phyloP scores from a whole-genome alignment of 2,888 invertebrate species.

The Drosophila affinis region DNA sequence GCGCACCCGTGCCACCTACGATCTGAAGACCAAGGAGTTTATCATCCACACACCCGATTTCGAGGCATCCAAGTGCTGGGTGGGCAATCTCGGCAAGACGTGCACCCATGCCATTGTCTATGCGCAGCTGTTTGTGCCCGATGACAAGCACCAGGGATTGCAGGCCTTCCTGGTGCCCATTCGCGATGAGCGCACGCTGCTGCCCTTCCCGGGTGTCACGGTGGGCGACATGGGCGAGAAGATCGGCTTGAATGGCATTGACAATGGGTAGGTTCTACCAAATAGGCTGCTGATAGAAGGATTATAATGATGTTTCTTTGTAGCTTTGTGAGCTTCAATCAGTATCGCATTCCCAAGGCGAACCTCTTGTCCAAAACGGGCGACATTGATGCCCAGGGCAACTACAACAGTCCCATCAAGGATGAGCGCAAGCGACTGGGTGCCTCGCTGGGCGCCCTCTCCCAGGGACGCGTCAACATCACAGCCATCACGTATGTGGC shows the following conservation, averaged over 20 bases:
- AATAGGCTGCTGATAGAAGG: too few species aligned
- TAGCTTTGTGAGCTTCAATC: slow-evolving; percentile 90
- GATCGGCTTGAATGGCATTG: slow-evolving; percentile 94
- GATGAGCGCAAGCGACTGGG: slow-evolving; percentile 94
- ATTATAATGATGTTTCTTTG: background rate
- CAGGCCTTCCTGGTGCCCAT: slow-evolving; percentile 95
- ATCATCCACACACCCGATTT: slow-evolving; percentile 90
- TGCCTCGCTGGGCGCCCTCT: slow-evolving; percentile 92
- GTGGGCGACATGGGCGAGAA: slow-evolving; percentile 98
- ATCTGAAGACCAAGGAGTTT: slow-evolving; percentile 88
- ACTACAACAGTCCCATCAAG: slow-evolving; percentile 91
- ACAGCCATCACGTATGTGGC: slow-evolving; percentile 86
- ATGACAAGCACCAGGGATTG: slow-evolving; percentile 91
- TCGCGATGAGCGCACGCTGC: slow-evolving; percentile 89
- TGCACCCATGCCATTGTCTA: slow-evolving; percentile 95
- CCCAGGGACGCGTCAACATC: slow-evolving; percentile 92
- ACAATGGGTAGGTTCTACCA: slow-evolving; percentile 90
- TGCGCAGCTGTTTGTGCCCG: slow-evolving; percentile 93
- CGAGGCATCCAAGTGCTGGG: slow-evolving; percentile 94
- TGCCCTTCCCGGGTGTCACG: slow-evolving; percentile 90
- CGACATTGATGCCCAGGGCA: slow-evolving; percentile 93
- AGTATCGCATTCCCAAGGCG: slow-evolving; percentile 91
- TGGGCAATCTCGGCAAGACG: slow-evolving; percentile 87
- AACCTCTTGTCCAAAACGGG: slow-evolving; percentile 93
- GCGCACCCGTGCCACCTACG: slow-evolving; percentile 93